These are phyloP conservation scores for Acanthurus leucopareius DNA, from an alignment of 2,797 vertebrate genomes.

Conservation along the genomic window DNA sequence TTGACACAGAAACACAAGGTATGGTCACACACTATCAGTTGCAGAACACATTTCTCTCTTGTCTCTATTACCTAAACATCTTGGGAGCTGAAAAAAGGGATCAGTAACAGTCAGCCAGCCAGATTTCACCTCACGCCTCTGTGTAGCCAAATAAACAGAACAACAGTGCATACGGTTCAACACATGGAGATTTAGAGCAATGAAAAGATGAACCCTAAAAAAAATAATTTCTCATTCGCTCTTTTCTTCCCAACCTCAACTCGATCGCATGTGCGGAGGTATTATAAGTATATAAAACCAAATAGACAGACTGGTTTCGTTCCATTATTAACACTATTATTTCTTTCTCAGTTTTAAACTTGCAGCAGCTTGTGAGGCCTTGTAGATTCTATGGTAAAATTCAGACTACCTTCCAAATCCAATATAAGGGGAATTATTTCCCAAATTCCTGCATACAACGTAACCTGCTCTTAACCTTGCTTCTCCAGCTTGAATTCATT, in stretches of 20 bases:
- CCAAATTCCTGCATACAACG: conserved; percentile 82
- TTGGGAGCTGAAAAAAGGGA: conserved; percentile 20
- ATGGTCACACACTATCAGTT: not conserved
- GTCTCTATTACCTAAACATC: conserved; percentile 79
- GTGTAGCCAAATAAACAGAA: conserved; percentile 1
- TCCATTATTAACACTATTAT: conserved; percentile 28
- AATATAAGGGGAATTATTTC: conserved; percentile 87
- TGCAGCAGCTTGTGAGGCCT: conserved; percentile 63
- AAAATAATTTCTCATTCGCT: not conserved
- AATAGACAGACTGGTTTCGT: conserved; percentile 22
- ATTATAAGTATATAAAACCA: conserved; percentile 26
- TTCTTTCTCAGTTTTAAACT: conserved; percentile 29
- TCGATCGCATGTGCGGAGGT: not conserved
- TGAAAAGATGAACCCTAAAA: not conserved
- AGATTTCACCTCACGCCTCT: conserved; percentile 9
- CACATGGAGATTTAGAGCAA: not conserved
- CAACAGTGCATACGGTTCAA: not conserved
- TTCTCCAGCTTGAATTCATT: conserved; percentile 84
- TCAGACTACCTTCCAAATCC: conserved; percentile 76
- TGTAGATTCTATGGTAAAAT: conserved; percentile 63
- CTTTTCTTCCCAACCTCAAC: conserved; percentile 21
- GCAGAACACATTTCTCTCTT: conserved; percentile 37
- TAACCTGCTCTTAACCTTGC: conserved; percentile 85
- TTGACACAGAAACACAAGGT: not conserved
- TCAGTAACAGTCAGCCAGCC: not conserved